Percentiles rank a stretch among this genome's conserved stretches.
These are phyloP conservation scores for Choreutis nemorana DNA, from an alignment of 2,888 invertebrate species.

Conservation along the genomic window DNA sequence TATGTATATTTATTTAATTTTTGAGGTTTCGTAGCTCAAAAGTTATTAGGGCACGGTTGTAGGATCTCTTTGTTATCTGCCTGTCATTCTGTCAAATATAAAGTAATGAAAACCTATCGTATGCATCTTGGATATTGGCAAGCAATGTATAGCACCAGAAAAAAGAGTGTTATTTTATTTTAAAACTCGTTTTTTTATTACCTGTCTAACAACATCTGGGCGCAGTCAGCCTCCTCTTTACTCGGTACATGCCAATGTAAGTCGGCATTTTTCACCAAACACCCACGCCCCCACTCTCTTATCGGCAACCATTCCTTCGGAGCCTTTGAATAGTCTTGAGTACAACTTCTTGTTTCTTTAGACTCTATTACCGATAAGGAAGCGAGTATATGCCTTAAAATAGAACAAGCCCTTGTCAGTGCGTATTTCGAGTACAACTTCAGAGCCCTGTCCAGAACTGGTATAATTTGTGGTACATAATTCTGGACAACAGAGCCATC, in stretches of 20 bases:
- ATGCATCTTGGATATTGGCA: too few relatives aligned
- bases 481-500: conserved; percentile 70
- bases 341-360: conserved; percentile 68
- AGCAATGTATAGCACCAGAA: too few relatives aligned
- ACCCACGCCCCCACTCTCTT: conserved; percentile 82
- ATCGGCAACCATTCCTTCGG: conserved; percentile 76
- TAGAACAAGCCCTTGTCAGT: conserved; percentile 67
- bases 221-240: conserved; percentile 71
- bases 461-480: conserved; percentile 70
- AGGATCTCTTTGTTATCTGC: too few relatives aligned
- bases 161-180: too few relatives aligned
- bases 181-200: too few relatives aligned
- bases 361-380: conserved; percentile 70
- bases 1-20: too few relatives aligned
- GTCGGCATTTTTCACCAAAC: conserved; percentile 69
- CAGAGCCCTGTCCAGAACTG: conserved; percentile 75
- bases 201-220: conserved; percentile 69
- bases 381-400: conserved; percentile 66
- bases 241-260: conserved; percentile 83
- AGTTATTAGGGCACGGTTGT: too few relatives aligned
- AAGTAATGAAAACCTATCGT: too few relatives aligned
- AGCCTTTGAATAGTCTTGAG: conserved; percentile 68
- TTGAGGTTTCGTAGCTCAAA: too few relatives aligned
- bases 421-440: conserved; percentile 75
- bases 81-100: too few relatives aligned